These are phyloP conservation scores for Prosopocoilus inquinatus DNA, from an alignment of 2,888 invertebrate species.

Conservation along the genomic window DNA sequence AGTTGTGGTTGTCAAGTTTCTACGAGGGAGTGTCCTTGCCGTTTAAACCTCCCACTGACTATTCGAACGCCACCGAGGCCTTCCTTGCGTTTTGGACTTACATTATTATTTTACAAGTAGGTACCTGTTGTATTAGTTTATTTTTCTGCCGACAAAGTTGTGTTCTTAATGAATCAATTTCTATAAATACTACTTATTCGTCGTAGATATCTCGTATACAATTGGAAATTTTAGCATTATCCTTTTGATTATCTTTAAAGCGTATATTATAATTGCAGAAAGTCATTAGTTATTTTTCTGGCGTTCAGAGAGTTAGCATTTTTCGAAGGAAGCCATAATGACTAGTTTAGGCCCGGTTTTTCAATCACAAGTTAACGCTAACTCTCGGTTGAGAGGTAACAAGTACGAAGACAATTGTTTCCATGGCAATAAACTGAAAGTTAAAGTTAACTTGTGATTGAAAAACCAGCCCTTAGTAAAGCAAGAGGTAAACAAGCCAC, in stretches of 20 bases:
- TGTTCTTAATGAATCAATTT: no score
- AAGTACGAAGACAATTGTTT: no score
- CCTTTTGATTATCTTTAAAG: background rate
- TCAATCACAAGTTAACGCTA: no score
- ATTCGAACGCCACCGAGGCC: conserved; percentile 55
- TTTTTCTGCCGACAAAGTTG: no score
- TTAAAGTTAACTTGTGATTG: no score
- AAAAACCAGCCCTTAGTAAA: background rate
- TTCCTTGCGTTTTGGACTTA: conserved; percentile 93
- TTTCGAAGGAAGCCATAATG: background rate
- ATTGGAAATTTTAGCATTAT: no score
- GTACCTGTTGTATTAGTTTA: conserved; percentile 23
- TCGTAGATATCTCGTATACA: no score
- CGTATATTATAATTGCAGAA: background rate
- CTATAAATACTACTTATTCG: no score
- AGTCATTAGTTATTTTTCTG: no score
- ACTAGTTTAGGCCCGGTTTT: background rate
- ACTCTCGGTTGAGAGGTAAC: no score
- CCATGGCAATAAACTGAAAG: no score
- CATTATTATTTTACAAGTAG: conserved; percentile 88
- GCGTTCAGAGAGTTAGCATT: no score
- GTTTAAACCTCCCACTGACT: conserved; percentile 61
- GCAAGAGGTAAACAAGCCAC: background rate
- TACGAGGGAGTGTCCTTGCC: conserved; percentile 61
- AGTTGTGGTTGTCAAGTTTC: conserved; percentile 71